Evolutionary conservation across 2,113 vertebrate genomes (phyloP).

Genomic region (Typhlomys cinereus): DNA sequence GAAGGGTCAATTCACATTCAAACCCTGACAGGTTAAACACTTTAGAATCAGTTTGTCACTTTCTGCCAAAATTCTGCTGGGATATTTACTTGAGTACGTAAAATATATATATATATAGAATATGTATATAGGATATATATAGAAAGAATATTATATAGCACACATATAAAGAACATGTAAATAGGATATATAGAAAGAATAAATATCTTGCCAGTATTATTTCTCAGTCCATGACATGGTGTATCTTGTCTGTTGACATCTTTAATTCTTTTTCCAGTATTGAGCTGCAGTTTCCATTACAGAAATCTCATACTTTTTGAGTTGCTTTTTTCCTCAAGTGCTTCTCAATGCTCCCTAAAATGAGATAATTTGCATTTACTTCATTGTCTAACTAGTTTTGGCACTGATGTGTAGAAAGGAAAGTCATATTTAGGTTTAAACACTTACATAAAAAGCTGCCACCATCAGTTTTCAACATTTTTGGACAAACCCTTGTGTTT

Average conservation of each 20-base stretch:
- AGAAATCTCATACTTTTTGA: neutral
- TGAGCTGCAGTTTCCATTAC: neutral
- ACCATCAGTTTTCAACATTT: neutral
- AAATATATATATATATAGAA: too few relatives aligned
- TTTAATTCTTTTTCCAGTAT: neutral
- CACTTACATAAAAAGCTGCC: neutral
- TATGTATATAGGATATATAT: too few relatives aligned
- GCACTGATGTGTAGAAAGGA: neutral
- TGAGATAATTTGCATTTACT: neutral
- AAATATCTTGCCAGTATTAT: neutral
- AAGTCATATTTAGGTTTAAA: neutral
- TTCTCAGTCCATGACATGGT: neutral
- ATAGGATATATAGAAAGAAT: neutral
- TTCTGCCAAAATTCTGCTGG: neutral
- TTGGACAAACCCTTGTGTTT: neutral
- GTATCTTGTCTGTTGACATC: neutral
- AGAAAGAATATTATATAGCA: too few relatives aligned
- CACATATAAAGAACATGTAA: too few relatives aligned
- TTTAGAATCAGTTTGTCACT: neutral
- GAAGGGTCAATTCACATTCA: too few relatives aligned
- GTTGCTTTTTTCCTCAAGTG: neutral
- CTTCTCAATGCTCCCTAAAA: neutral
- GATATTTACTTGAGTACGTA: neutral
- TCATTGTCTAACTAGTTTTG: neutral
- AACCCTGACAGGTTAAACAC: too few relatives aligned